These are phyloP conservation scores for Arenaria interpres DNA, from an alignment of 2,113 vertebrate species.

Conservation along the genomic window DNA sequence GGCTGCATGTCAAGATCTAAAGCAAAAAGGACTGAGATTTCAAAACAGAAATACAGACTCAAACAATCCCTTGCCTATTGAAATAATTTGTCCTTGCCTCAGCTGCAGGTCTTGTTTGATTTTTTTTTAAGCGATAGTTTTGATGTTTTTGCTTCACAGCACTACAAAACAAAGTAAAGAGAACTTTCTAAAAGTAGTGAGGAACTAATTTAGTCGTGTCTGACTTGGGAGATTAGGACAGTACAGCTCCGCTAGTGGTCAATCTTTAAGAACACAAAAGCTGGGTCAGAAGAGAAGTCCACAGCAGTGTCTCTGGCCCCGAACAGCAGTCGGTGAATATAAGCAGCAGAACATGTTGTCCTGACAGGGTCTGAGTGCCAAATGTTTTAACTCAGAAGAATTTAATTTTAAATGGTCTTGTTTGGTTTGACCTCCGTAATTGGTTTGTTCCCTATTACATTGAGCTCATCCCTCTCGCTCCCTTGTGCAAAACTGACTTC, in stretches of 20 bases:
- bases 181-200: constrained; percentile 25
- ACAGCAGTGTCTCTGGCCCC: background rate
- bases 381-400: background rate
- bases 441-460: constrained; percentile 1
- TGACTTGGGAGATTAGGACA: background rate
- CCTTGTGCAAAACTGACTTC: constrained; percentile 7
- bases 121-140: constrained; percentile 16
- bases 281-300: background rate
- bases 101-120: constrained; percentile 63
- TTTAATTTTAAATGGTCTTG: background rate
- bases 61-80: constrained; percentile 65
- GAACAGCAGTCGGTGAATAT: background rate
- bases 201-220: constrained; percentile 37
- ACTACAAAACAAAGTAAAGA: constrained; percentile 43
- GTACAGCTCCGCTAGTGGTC: background rate
- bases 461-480: background rate
- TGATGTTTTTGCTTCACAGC: constrained; percentile 36
- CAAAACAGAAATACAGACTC: constrained; percentile 59
- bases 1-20: constrained; percentile 65
- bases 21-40: constrained; percentile 47
- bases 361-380: background rate
- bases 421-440: constrained; percentile 30
- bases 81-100: constrained; percentile 72
- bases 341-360: background rate
- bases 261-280: background rate